Base-by-base conservation (phyloP, 2,888 invertebrate species). In the Rhorus exstirpatorius region DNA sequence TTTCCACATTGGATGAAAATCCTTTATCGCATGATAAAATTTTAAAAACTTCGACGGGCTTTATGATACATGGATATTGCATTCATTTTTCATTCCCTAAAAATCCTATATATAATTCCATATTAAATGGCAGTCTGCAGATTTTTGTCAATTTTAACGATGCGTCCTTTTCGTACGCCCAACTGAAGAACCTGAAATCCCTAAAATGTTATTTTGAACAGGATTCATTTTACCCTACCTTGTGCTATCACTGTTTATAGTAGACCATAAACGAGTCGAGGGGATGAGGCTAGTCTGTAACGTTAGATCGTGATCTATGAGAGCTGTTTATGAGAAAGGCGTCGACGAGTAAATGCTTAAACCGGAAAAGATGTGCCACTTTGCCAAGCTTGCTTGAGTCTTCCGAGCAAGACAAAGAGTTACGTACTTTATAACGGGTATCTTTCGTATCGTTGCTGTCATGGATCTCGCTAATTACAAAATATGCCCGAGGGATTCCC, bases 301-400 rank as follows among this genome's bases (percentile, higher is more conserved):
- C 46, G n/a, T 31, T 60, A 21, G 19, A 58, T 44, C 10, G 21
- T 55, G 24, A 71, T 71, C 19, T 46, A 46, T n/a, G 46, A 41
- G 71, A 58, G 24, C 17, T 58, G n/a, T 31, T n/a, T n/a, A 21
- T 3, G 44, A 46, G 46, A 44, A 44, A 44, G 53, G 8, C 55
- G 41, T 8, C 46, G n/a, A 44, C 44, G 58, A 58, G 46, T n/a
- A 31, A 70, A 10, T 41, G 17, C 58, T 71, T 21, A n/a, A n/a
- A 58, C 1, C 41, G 26, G 4, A 17, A 12, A 58, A 46, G 31
- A 6, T 46, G 46, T 46, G 26, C 44, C 31, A 46, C 46, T 44
- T 55, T 70, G 35, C 8, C 8, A n/a, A 44, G 55, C 44, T 71
- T 26, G 19, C 31, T 38, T 26, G 31, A 49, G 31, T 49, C 12